Conservation (phyloP, 2,888 invertebrate genomes). For the Lasioglossum figueresi region DNA sequence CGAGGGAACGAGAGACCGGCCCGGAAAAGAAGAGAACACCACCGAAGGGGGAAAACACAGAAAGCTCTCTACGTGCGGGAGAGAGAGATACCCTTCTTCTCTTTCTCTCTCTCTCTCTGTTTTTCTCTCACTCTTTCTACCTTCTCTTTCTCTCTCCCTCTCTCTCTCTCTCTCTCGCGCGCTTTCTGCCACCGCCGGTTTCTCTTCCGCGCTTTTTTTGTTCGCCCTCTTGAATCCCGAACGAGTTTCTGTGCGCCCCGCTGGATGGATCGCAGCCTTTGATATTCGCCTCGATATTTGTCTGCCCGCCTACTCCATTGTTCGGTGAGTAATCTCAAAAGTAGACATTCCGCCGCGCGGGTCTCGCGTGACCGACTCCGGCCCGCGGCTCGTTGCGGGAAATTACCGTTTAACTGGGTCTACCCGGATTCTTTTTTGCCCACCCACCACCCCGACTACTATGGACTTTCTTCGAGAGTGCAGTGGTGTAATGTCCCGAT, state of each 20-base stretch:
- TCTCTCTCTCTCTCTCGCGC: not conserved
- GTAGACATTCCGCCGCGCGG: constrained; percentile 5
- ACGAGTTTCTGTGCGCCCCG: constrained; percentile 40
- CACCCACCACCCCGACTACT: not conserved
- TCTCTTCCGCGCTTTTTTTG: not conserved
- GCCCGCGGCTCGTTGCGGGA: constrained; percentile 4
- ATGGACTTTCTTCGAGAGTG: not conserved
- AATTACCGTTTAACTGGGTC: constrained; percentile 16
- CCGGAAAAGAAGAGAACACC: constrained; percentile 8
- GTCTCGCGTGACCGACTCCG: constrained; percentile 9
- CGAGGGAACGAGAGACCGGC: constrained; percentile 5
- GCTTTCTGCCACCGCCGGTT: constrained; percentile 1
- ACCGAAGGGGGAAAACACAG: not conserved
- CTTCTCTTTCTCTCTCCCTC: too few relatives aligned
- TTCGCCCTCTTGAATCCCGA: constrained; percentile 43
- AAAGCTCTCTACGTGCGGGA: constrained; percentile 12
- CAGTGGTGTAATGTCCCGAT: not conserved
- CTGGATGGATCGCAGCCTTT: constrained; percentile 58
- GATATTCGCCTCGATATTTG: constrained; percentile 51
- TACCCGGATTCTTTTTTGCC: not conserved
- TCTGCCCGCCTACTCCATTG: constrained; percentile 29
- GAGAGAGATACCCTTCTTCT: not conserved
- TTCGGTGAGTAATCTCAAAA: constrained; percentile 58
- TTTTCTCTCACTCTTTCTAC: not conserved
- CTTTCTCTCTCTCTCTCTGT: not conserved